phyloP scores from a whole-genome alignment of 1,140 invertebrate genomes.

The Phymorhynchus buccinoides region DNA sequence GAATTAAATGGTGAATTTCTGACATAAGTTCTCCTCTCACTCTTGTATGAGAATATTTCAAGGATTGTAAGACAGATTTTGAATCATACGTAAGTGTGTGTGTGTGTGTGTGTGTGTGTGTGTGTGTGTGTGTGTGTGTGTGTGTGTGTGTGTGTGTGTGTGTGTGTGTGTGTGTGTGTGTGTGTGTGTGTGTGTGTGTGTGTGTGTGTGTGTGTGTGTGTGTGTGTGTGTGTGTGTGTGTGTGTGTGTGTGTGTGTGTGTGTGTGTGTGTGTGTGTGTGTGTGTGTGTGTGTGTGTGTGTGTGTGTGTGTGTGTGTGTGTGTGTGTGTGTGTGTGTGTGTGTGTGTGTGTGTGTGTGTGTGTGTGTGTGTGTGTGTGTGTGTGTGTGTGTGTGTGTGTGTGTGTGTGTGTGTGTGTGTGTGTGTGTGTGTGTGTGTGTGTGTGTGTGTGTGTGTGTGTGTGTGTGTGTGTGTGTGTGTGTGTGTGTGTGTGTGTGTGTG shows the following conservation, averaged over 20 bases:
- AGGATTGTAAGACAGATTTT: no score
- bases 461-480: background rate
- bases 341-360: background rate
- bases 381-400: slow-evolving; percentile 16
- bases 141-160: no score
- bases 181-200: no score
- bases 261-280: background rate
- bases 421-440: background rate
- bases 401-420: background rate
- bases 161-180: no score
- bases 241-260: background rate
- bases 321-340: background rate
- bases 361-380: background rate
- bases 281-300: background rate
- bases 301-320: background rate
- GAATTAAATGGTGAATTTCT: no score
- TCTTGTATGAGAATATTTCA: no score
- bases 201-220: no score
- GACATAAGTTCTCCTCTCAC: no score
- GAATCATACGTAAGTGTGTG: no score
- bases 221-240: no score
- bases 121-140: no score
- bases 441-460: background rate
- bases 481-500: background rate
- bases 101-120: no score